Conservation (phyloP, 2,888 invertebrate species). For the Chrysotoxum bicinctum region DNA sequence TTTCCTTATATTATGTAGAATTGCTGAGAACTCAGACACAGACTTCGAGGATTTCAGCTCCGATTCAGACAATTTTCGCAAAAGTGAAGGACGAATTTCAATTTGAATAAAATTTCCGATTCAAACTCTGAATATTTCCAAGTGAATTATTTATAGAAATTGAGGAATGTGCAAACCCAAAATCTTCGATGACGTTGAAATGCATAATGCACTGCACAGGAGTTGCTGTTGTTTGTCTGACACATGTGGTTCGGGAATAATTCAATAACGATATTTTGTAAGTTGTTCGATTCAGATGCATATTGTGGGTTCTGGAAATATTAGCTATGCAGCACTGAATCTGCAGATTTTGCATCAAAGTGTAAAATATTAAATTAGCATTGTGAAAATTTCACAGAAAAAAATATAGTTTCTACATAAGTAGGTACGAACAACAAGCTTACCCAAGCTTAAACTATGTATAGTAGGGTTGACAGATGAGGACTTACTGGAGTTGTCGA, state of each 20-base stretch:
- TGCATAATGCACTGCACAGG: conserved; percentile 8
- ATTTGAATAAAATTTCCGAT: conserved; percentile 44
- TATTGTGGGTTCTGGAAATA: too few species aligned
- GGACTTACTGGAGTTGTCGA: too few species aligned
- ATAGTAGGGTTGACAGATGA: too few species aligned
- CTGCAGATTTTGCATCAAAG: too few species aligned
- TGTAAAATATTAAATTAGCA: too few species aligned
- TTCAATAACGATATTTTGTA: not conserved
- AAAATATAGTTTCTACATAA: too few species aligned
- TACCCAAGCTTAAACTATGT: too few species aligned
- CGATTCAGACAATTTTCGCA: not conserved
- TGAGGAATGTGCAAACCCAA: conserved; percentile 19
- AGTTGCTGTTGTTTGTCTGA: not conserved
- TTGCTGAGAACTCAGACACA: not conserved
- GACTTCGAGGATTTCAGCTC: not conserved
- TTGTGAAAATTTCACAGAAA: too few species aligned
- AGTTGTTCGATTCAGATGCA: not conserved
- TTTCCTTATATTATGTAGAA: not conserved
- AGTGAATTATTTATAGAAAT: conserved; percentile 51
- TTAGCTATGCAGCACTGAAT: too few species aligned
- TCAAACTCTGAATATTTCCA: conserved; percentile 32
- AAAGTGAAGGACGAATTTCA: conserved; percentile 28
- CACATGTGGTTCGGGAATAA: not conserved
- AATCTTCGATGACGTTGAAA: not conserved
- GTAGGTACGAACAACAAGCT: too few species aligned